Evolutionary conservation across 1,140 invertebrate species (phyloP), one percentile per base, ranked within the genome.

Genomic region (Trissolcus basalis): DNA sequence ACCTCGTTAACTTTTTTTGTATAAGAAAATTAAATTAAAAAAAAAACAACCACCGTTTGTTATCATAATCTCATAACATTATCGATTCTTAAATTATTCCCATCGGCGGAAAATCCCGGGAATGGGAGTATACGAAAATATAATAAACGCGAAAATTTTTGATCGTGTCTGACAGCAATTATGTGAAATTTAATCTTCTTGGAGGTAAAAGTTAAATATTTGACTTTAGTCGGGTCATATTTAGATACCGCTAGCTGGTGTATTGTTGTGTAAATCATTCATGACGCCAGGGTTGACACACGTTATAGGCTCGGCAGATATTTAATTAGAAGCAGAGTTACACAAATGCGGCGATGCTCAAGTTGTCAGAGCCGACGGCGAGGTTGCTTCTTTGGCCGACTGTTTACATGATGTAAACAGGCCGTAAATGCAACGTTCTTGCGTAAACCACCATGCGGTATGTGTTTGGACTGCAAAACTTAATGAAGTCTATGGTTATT

Each of bases 131-230:
- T 27, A 27, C 19, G 19, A 27, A 27, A 27, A 27, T n/a, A n/a
- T 27, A 27, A 27, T 27, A 6, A 27, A 39, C 36, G 33, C 5
- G 3, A 39, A 39, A 39, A 1, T 27, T 1, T 39, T 39, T 39
- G 72, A 78, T 77, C 56, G 44, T 11, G 56, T 45, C 36, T 39
- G n/a, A 39, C 36, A 11, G 53, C 11, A 19, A 60, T 64, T 19
- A 64, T 68, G 59, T 48, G 63, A 63, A 72, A 35, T 72, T 69
- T 50, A 73, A 50, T 45, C 64, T 64, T 32, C 50, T 58, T 55
- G 36, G 49, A 55, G 19, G 19, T 27, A 70, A 77, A 71, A 77
- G 14, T 77, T 41, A 71, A 71, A 71, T 65, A 71, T 77, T 71
- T 67, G 58, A 27, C 48, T 19, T 48, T 61, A 32, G 19, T 54